Base-by-base conservation (phyloP, 2,113 vertebrate species). In the Leucoraja erinaceus region DNA sequence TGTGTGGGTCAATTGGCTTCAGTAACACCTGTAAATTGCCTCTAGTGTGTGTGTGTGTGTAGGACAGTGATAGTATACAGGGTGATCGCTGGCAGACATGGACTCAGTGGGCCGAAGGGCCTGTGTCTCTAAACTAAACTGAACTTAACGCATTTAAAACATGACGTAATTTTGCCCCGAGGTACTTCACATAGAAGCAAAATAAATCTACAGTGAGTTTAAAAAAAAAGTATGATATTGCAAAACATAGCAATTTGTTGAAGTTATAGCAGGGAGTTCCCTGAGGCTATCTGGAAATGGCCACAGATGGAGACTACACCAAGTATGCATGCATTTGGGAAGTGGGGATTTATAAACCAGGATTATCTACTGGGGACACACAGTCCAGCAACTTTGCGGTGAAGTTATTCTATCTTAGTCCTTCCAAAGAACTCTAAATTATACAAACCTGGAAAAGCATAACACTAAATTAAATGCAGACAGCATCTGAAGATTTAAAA, bases 401-500 rank as follows among this genome's bases (percentile, higher is more conserved):
- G 72, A 91, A 91, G 56, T 18, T 22, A 74, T 68, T 72, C 31
- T 47, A 54, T 91, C 90, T 74, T 38, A 3, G 70, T 54, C 70
- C 90, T 22, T 72, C 47, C 90, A 72, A 74, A 91, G 90, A 91
- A 72, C 90, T 47, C 88, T 38, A 91, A 91, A 72, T 91, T 38
- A 72, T 33, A 72, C 9, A 72, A 91, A 72, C 90, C 68, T 38
- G 22, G 68, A 91, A 33, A 90, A 90, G 88, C 88, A 90, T 63
- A 90, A 90, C 63, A 72, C 63, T 33, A 38, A 68, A 90, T 90
- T 90, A 90, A 91, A 68, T 47, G 47, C 90, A 91, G 90, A 47
- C 68, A 10, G 72, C 33, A 91, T 91, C 90, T 91, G 66, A 91
- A 91, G 90, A 91, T 91, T 91, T 91, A 74, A 91, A 91, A 91